Conservation (phyloP, 30 jellyfish, hydroid and myxozoan genomes). For the Chrysaora quinquecirrha region DNA sequence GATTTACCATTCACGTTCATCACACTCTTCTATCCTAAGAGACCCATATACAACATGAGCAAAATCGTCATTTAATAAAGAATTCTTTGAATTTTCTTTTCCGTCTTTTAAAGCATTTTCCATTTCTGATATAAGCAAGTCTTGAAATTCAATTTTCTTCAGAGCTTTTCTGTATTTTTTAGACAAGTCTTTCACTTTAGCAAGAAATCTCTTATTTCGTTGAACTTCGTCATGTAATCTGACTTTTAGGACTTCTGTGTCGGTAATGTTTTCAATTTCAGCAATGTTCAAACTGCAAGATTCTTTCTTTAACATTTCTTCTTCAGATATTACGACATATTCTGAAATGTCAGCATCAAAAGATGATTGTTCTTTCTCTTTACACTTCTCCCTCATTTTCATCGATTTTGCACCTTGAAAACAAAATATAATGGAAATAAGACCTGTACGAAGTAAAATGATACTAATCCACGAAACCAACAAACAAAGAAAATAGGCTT, state of each 20-base stretch:
- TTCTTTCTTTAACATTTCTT: slow-evolving; percentile 16
- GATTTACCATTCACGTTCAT: slow-evolving; percentile 37
- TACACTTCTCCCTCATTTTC: background rate
- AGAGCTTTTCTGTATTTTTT: slow-evolving; percentile 63
- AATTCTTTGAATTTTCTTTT: slow-evolving; percentile 49
- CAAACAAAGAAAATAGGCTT: too few species aligned
- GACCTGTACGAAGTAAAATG: too few species aligned
- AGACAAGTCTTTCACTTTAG: slow-evolving; percentile 57
- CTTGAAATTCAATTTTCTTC: slow-evolving; percentile 66
- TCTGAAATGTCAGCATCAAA: slow-evolving; percentile 29
- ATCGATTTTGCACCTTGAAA: too few species aligned
- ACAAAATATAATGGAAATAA: too few species aligned
- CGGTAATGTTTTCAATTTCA: slow-evolving; percentile 47
- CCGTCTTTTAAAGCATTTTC: slow-evolving; percentile 48
- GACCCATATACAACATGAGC: slow-evolving; percentile 61
- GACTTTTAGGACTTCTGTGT: slow-evolving; percentile 41
- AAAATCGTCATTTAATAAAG: slow-evolving; percentile 56
- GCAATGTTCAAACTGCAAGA: background rate
- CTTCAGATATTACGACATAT: slow-evolving; percentile 62
- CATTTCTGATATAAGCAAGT: slow-evolving; percentile 53
- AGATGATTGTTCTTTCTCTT: background rate
- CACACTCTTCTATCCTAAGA: slow-evolving; percentile 71
- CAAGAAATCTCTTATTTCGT: slow-evolving; percentile 56
- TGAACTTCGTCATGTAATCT: slow-evolving; percentile 59
- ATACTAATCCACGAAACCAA: too few species aligned